Evolutionary conservation across 2,797 vertebrate species (phyloP).

Genomic region (Silurus lanzhouensis): DNA sequence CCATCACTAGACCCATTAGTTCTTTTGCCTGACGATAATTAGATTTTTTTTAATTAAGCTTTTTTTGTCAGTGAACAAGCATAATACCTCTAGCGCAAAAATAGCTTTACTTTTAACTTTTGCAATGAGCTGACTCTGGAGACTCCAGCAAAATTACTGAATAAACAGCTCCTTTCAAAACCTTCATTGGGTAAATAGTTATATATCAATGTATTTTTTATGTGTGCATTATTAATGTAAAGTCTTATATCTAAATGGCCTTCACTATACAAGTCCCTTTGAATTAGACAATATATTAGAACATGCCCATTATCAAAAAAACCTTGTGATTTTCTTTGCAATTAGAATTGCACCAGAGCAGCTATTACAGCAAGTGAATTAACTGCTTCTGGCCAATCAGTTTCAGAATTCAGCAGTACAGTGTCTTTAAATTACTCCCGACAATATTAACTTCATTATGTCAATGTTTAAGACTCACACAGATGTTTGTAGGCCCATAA

Average conservation of each 20-base stretch:
- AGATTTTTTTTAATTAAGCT: neutral
- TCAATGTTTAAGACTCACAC: constrained; percentile 1
- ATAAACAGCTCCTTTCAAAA: neutral
- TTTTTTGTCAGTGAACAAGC: neutral
- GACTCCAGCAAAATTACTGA: neutral
- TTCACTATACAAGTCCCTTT: neutral
- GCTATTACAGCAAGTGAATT: neutral
- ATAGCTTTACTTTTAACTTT: neutral
- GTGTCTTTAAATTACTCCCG: neutral
- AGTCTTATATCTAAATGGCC: neutral
- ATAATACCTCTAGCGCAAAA: neutral
- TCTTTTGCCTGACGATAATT: neutral
- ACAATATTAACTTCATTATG: neutral
- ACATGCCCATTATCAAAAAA: neutral
- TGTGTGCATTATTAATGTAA: too few species aligned
- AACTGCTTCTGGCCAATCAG: neutral
- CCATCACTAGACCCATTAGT: neutral
- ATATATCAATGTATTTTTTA: neutral
- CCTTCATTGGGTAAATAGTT: too few species aligned
- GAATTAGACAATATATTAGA: neutral
- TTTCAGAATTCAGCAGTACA: neutral
- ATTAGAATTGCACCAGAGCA: neutral
- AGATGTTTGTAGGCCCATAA: neutral
- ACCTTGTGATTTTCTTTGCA: neutral
- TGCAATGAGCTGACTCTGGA: neutral